Evolutionary conservation across 1,140 invertebrate species (phyloP).

Genomic region (Argopecten irradians): DNA sequence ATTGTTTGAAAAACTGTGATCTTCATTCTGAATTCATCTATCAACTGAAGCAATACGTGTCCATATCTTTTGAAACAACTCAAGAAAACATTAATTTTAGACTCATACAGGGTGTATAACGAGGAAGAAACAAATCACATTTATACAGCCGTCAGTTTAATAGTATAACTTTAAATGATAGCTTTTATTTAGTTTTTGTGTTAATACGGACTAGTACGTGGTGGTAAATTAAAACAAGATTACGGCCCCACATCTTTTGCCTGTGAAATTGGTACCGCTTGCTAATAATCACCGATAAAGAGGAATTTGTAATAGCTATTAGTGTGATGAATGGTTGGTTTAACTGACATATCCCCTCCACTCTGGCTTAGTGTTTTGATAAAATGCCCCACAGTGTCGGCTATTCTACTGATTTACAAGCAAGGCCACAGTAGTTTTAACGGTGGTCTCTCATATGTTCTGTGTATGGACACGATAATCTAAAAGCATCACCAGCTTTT

Average conservation of each 20-base stretch:
- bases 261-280: conserved; percentile 5
- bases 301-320: background rate
- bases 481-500: background rate
- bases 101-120: background rate
- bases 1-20: no score
- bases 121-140: background rate
- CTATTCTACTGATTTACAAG: background rate
- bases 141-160: background rate
- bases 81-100: no score
- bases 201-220: background rate
- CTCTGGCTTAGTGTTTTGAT: background rate
- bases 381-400: background rate
- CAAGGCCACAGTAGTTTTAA: background rate
- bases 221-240: background rate
- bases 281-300: background rate
- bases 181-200: background rate
- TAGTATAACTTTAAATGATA: background rate
- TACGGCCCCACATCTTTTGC: background rate
- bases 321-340: background rate
- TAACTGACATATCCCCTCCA: background rate
- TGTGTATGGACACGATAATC: background rate
- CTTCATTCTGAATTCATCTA: no score
- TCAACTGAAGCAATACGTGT: no score
- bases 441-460: background rate
- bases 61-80: no score